Conservation (phyloP, 2,888 invertebrate species). For the Keiferia lycopersicella region DNA sequence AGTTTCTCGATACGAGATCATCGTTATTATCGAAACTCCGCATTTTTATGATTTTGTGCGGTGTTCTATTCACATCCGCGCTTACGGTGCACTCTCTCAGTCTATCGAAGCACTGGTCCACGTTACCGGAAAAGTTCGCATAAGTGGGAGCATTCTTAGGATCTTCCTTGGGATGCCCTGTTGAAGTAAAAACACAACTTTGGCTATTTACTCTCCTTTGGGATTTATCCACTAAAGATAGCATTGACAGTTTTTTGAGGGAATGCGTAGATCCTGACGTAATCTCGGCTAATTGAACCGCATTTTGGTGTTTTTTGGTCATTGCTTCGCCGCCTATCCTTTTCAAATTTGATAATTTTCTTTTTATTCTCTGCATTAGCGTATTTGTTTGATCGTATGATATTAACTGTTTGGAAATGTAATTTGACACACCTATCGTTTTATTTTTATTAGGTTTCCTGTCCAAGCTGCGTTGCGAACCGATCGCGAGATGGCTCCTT, state of each 20-base stretch:
- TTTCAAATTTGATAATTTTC: constrained; percentile 75
- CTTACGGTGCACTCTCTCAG: constrained; percentile 61
- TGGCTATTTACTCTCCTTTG: constrained; percentile 71
- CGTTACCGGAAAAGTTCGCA: constrained; percentile 75
- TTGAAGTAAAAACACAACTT: constrained; percentile 68
- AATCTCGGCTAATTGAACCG: constrained; percentile 75
- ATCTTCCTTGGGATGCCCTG: constrained; percentile 65
- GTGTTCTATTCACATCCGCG: constrained; percentile 51
- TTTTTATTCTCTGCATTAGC: constrained; percentile 76
- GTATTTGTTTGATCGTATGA: constrained; percentile 75
- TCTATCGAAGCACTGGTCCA: constrained; percentile 76
- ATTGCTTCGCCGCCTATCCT: constrained; percentile 75
- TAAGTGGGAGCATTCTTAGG: constrained; percentile 66
- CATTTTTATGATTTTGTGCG: constrained; percentile 65
- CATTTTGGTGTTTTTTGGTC: constrained; percentile 73
- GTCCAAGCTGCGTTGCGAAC: constrained; percentile 74
- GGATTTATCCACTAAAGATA: constrained; percentile 72
- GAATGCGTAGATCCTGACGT: constrained; percentile 71
- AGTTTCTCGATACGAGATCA: constrained; percentile 57
- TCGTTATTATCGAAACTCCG: constrained; percentile 72
- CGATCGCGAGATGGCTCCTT: constrained; percentile 58
- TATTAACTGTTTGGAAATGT: constrained; percentile 76
- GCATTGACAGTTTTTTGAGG: constrained; percentile 72
- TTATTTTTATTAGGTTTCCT: constrained; percentile 73
- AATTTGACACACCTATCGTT: constrained; percentile 73